Evolutionary conservation across 2,888 invertebrate species (phyloP).

Genomic region (Meandrusa payeni): DNA sequence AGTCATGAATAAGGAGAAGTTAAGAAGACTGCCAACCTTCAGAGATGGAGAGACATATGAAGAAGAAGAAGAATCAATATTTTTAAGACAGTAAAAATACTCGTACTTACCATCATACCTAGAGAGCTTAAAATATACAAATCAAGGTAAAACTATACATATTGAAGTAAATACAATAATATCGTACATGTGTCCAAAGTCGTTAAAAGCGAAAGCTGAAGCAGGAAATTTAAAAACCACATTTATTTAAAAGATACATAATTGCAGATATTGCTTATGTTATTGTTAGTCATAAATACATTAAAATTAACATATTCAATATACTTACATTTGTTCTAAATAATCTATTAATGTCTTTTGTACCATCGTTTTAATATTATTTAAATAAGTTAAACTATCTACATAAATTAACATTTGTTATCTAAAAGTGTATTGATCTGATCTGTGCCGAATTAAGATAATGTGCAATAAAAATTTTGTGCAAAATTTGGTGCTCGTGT

Average conservation of each 20-base stretch:
- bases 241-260: conserved; percentile 36
- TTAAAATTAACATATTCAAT: not conserved
- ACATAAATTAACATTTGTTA: conserved; percentile 10
- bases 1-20: no score
- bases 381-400: conserved; percentile 6
- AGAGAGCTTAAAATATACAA: no score
- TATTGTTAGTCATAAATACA: conserved; percentile 1
- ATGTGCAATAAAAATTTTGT: conserved; percentile 12
- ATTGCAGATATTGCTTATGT: conserved; percentile 25
- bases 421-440: conserved; percentile 18
- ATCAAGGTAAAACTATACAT: no score
- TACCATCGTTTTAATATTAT: no score
- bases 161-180: no score
- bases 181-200: conserved; percentile 5
- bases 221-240: conserved; percentile 52
- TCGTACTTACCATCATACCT: no score
- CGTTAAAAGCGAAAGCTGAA: conserved; percentile 41
- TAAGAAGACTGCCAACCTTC: no score
- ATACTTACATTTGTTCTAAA: conserved; percentile 8
- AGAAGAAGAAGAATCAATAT: no score
- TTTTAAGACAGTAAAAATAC: no score
- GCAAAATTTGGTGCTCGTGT: conserved; percentile 37
- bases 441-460: conserved; percentile 7
- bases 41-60: no score
- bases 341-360: no score